phyloP scores from a whole-genome alignment of 2,113 vertebrate species.

The Orientallactaga bullata region DNA sequence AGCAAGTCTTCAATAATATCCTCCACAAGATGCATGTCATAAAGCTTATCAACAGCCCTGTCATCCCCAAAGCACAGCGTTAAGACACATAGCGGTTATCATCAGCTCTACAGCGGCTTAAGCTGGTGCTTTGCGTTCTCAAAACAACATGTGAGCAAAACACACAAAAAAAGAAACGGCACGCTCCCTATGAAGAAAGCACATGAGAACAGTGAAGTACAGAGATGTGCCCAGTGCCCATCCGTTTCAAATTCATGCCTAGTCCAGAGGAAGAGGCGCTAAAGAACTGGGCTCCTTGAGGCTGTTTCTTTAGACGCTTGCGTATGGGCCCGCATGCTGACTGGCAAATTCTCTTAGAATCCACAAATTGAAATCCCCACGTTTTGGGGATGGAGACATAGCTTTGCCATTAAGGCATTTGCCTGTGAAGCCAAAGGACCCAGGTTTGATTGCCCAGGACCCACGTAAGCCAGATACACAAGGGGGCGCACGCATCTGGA shows the following conservation, averaged over 20 bases:
- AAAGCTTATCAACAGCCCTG: not conserved
- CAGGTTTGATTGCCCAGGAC: too few species aligned
- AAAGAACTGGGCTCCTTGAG: slow-evolving; percentile 46
- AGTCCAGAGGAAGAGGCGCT: slow-evolving; percentile 71
- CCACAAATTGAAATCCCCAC: slow-evolving; percentile 52
- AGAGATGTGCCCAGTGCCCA: slow-evolving; percentile 55
- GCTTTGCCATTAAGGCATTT: too few species aligned
- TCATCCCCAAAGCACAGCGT: not conserved
- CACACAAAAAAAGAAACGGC: slow-evolving; percentile 54
- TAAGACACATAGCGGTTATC: not conserved
- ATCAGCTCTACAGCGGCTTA: slow-evolving; percentile 42
- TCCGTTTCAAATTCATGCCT: slow-evolving; percentile 82
- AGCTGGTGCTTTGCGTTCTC: slow-evolving; percentile 64
- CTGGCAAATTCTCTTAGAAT: slow-evolving; percentile 70
- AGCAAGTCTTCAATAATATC: slow-evolving; percentile 31
- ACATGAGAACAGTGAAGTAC: slow-evolving; percentile 61
- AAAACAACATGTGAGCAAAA: slow-evolving; percentile 68
- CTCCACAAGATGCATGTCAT: slow-evolving; percentile 29
- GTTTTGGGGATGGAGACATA: too few species aligned
- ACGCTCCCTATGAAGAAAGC: slow-evolving; percentile 71
- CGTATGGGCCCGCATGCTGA: slow-evolving; percentile 64
- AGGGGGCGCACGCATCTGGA: too few species aligned
- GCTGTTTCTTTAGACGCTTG: slow-evolving; percentile 69
- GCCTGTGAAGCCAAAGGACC: too few species aligned
- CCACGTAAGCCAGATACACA: too few species aligned